These are phyloP conservation scores for Pteronura brasiliensis DNA, from an alignment of 2,113 vertebrate species.

Conservation along the genomic window DNA sequence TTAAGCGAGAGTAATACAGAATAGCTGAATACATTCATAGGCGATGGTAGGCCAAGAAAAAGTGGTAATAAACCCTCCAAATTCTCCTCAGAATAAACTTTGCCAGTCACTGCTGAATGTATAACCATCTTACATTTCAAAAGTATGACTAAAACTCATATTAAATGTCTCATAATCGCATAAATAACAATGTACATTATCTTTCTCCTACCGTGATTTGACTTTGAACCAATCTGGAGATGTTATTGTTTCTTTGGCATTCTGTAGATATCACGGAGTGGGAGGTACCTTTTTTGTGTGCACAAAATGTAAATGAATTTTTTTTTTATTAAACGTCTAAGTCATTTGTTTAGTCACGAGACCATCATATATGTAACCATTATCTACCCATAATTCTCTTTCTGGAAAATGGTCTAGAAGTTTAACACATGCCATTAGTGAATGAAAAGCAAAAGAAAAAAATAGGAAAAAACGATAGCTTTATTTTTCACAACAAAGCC, in stretches of 20 bases:
- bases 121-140: background rate
- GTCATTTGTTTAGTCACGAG: constrained; percentile 9
- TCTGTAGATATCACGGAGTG: constrained; percentile 19
- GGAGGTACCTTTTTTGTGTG: background rate
- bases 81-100: background rate
- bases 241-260: constrained; percentile 24
- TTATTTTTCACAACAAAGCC: background rate
- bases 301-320: background rate
- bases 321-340: background rate
- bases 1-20: background rate
- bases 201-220: background rate
- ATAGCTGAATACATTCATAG: background rate
- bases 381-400: constrained; percentile 3
- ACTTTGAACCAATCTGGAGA: background rate
- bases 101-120: background rate
- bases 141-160: background rate
- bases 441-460: constrained; percentile 32
- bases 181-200: background rate
- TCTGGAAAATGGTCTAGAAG: constrained; percentile 9
- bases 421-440: constrained; percentile 15
- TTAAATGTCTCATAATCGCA: background rate
- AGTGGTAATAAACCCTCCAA: background rate
- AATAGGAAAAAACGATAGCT: background rate
- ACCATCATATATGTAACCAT: background rate
- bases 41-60: background rate